A percentile compares a stretch with the other conserved stretches of the same genome.
Evolutionary conservation across 1,140 invertebrate species (phyloP).

Genomic region (Danaus plexippus): DNA sequence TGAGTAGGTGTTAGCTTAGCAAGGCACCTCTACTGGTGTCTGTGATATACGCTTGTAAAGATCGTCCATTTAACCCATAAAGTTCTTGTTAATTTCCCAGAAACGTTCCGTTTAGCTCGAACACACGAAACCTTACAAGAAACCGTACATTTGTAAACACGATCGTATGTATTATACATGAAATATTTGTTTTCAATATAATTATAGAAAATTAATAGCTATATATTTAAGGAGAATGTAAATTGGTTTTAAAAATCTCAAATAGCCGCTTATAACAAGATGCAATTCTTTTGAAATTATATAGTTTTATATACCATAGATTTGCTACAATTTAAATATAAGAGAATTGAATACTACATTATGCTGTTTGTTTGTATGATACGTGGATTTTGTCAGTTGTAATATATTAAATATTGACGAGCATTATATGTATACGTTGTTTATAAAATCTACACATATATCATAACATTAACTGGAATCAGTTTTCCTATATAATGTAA

Average conservation of each 20-base stretch:
- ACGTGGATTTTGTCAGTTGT: slow-evolving; percentile 23
- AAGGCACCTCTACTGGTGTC: slow-evolving; percentile 48
- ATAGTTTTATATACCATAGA: slow-evolving; percentile 35
- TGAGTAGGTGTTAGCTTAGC: slow-evolving; percentile 41
- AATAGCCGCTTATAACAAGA: slow-evolving; percentile 25
- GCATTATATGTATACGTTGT: slow-evolving; percentile 17
- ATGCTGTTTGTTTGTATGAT: slow-evolving; percentile 20
- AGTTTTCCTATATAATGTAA: slow-evolving; percentile 23
- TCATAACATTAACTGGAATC: slow-evolving; percentile 15
- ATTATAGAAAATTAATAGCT: slow-evolving; percentile 34
- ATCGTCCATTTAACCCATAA: slow-evolving; percentile 60
- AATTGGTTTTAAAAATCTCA: slow-evolving; percentile 27
- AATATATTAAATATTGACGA: slow-evolving; percentile 22
- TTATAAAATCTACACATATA: slow-evolving; percentile 18
- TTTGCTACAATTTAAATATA: slow-evolving; percentile 31
- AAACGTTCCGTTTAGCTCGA: slow-evolving; percentile 32
- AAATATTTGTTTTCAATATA: slow-evolving; percentile 38
- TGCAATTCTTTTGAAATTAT: slow-evolving; percentile 25
- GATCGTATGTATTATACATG: slow-evolving; percentile 40
- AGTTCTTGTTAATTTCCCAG: slow-evolving; percentile 29
- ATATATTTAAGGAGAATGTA: slow-evolving; percentile 32
- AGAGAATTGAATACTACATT: slow-evolving; percentile 25
- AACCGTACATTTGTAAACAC: slow-evolving; percentile 38
- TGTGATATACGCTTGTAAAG: slow-evolving; percentile 68
- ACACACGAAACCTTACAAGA: slow-evolving; percentile 27